Percentiles rank a stretch among this genome's conserved stretches.
Conservation (phyloP, 2,888 invertebrate species). For the Laothoe populi region DNA sequence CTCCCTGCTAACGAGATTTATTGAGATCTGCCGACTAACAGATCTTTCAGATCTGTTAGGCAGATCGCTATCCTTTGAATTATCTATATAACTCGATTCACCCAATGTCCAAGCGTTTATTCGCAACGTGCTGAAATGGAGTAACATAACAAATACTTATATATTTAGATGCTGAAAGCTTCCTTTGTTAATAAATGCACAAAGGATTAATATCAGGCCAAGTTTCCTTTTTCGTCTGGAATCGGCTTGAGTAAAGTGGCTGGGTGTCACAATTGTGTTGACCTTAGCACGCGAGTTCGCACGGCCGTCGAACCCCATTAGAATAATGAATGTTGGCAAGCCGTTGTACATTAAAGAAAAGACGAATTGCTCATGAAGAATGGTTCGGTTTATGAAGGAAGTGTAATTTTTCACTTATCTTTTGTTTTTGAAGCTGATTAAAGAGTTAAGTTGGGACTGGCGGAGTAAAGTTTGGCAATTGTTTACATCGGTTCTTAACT, state of each 20-base stretch:
- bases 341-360: conserved; percentile 25
- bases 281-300: conserved; percentile 52
- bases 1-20: conserved; percentile 13
- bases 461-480: conserved; percentile 11
- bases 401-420: conserved; percentile 18
- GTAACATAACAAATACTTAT: conserved; percentile 1
- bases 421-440: conserved; percentile 7
- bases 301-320: conserved; percentile 52
- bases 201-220: conserved; percentile 11
- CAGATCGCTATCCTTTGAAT: conserved; percentile 18
- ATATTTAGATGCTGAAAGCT: conserved; percentile 9
- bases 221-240: conserved; percentile 22
- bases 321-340: conserved; percentile 44
- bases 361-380: conserved; percentile 12
- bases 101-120: background rate
- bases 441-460: background rate
- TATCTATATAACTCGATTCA: conserved; percentile 9
- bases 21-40: too few species aligned
- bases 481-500: conserved; percentile 1
- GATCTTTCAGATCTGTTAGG: conserved; percentile 3
- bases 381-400: conserved; percentile 12
- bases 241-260: conserved; percentile 18
- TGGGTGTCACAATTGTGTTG: conserved; percentile 52
- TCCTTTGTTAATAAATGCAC: conserved; percentile 17
- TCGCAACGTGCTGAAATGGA: background rate